phyloP scores from a whole-genome alignment of 2,113 vertebrate species.

The Anoura caudifer region DNA sequence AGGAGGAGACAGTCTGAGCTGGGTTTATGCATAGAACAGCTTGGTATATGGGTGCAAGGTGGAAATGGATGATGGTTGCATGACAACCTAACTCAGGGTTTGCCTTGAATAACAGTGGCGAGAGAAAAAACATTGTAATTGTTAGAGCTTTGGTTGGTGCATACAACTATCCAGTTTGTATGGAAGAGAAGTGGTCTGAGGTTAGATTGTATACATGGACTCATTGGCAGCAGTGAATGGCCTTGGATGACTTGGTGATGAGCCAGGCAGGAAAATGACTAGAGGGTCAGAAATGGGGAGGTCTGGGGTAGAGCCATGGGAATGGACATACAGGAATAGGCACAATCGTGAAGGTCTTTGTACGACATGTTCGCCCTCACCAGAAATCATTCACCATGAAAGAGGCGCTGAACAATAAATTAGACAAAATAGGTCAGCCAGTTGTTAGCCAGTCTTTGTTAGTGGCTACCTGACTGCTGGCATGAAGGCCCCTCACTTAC shows the following conservation, averaged over 20 bases:
- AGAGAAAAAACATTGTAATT: background rate
- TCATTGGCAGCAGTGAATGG: background rate
- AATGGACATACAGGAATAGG: background rate
- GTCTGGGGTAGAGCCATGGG: background rate
- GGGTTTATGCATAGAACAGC: background rate
- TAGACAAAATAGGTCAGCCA: background rate
- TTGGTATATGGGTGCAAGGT: background rate
- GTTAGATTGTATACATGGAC: background rate
- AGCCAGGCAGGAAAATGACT: background rate
- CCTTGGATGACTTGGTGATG: background rate
- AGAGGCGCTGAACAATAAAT: background rate
- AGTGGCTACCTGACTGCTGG: background rate
- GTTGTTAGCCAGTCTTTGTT: background rate
- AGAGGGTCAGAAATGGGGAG: background rate
- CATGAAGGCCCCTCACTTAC: background rate
- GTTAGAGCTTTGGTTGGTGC: background rate
- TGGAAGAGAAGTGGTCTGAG: background rate
- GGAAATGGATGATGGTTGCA: background rate
- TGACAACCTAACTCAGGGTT: background rate
- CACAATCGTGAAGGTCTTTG: background rate
- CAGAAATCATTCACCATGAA: background rate
- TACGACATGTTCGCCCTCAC: background rate
- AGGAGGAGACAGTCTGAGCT: background rate
- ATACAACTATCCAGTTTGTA: background rate
- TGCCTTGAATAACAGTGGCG: background rate